phyloP scores from a whole-genome alignment of 2,113 vertebrate species.

The Dendropsophus ebraccatus region DNA sequence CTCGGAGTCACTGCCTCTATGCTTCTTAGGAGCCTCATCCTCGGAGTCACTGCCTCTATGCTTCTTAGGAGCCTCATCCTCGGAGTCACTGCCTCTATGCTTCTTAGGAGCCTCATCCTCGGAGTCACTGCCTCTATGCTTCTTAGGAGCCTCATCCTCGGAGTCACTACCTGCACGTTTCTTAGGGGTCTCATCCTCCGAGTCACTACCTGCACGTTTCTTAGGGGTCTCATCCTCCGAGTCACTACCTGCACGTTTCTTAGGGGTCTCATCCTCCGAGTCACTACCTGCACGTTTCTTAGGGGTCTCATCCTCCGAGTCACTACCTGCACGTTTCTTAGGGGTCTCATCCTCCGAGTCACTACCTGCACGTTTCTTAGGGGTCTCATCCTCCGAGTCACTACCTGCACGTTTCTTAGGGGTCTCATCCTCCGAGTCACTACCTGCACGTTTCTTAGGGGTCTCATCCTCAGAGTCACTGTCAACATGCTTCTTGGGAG shows the following conservation, averaged over 20 bases:
- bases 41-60: conserved; percentile 68
- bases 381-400: conserved; percentile 59
- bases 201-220: conserved; percentile 66
- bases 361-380: conserved; percentile 49
- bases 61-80: conserved; percentile 62
- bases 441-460: conserved; percentile 55
- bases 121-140: conserved; percentile 67
- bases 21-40: conserved; percentile 64
- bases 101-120: conserved; percentile 64
- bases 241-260: conserved; percentile 62
- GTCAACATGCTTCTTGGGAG: conserved; percentile 28
- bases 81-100: not conserved
- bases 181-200: conserved; percentile 60
- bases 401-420: conserved; percentile 63
- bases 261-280: conserved; percentile 67
- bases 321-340: conserved; percentile 63
- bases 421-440: conserved; percentile 65
- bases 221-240: conserved; percentile 65
- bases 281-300: conserved; percentile 63
- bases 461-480: conserved; percentile 69
- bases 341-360: conserved; percentile 63
- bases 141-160: conserved; percentile 45
- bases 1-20: conserved; percentile 60
- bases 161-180: conserved; percentile 67
- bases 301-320: conserved; percentile 67